Evolutionary conservation across 2,888 invertebrate species (phyloP), one percentile per base, ranked within the genome.

Genomic region (Pandemis corylana): DNA sequence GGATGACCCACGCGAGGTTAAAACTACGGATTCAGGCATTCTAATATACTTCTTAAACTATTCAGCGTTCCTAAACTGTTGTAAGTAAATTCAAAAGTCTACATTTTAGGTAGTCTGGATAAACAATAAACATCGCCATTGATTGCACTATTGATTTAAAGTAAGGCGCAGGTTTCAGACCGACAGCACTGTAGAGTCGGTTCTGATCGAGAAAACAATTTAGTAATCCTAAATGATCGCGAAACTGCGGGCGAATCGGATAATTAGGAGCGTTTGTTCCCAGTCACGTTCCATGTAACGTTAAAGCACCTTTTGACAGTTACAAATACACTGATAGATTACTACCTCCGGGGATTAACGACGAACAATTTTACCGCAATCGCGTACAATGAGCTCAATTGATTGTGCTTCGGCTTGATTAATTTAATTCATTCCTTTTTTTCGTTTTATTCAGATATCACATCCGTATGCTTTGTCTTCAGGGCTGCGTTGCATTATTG

Each of bases 261-360:
- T 89, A 90, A 90, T 89, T 89, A 87, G 82, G 76, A 79, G 76
- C 76, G 76, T 85, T 87, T 87, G 87, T 85, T 78, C 81, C 51
- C 42, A 88, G 89, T 90, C 91, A 91, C 90, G 91, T 83, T 87
- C 80, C 78, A 78, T 79, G 78, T 62, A 65, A 81, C 77, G 73
- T 76, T 75, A 76, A 80, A 80, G 80, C 82, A 80, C 79, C 78
- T 83, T 84, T 83, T 85, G 86, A 87, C 86, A 84, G 67, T 66
- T 62, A 67, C 69, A 71, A 75, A 75, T 59, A 51, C 36, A 53
- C 67, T 66, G 66, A 75, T 71, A 53, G 66, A 75, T 70, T 62
- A 66, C 13, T 9, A 67, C 15, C 41, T 42, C 59, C 44, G 20
- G 44, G 7, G 67, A 75, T 67, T 62, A 67, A 42, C 7, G 44